Evolutionary conservation across 2,113 vertebrate genomes (phyloP), one percentile per base, ranked within the genome.

Genomic region (Danionella cerebrum): DNA sequence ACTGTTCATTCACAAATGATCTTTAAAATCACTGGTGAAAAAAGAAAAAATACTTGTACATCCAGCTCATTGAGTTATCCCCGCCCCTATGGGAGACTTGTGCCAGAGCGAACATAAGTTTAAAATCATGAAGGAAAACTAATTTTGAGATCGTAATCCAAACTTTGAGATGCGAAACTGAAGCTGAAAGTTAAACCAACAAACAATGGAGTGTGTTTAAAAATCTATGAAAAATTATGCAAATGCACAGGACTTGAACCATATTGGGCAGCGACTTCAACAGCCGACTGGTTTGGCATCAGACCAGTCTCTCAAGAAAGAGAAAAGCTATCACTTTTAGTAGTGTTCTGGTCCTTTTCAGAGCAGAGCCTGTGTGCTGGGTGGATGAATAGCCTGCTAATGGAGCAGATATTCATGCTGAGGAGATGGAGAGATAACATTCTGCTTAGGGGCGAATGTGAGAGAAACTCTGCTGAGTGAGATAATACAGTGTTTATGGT

Each of bases 381-480:
- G 55, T 57, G 68, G 73, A 71, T 75, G 73, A 75, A 75, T 71
- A 50, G 68, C 69, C 71, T 63, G 57, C 70, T 75, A 75, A 75
- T 75, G 72, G 63, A 73, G 69, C 73, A 67, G 65, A 77, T 71
- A 76, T 70, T 65, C 68, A 42, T 66, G 65, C 60, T 74, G 65
- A 52, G 63, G 68, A 76, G 71, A 76, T 74, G 45, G 25, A 76
- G 75, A 77, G 70, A 75, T 70, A 68, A 58, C 53, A 35, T 67
- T 75, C 64, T 65, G 65, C 58, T 48, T 50, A 67, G 8, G 67
- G 72, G 47, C 58, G 41, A 47, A 57, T 58, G 73, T 53, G 53
- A 54, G 42, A 54, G 33, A 68, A 69, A 72, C 55, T 66, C 51
- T 58, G 70, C 18, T 47, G 47, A 71, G 50, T 64, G 67, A 70